phyloP scores from a whole-genome alignment of 2,113 vertebrate species.

The Spermophilus dauricus region DNA sequence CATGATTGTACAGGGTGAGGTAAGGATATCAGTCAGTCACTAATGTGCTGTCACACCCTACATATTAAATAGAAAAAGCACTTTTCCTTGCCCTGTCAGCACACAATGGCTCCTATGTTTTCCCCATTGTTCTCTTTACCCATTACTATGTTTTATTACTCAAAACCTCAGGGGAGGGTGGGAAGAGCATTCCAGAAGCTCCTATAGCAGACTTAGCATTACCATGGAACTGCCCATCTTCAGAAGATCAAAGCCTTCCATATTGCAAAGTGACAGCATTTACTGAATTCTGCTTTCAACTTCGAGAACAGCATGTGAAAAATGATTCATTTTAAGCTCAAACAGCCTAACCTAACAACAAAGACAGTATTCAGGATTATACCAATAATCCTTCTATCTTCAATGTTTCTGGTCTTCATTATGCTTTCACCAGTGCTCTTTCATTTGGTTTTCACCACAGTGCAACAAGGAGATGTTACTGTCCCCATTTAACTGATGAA shows the following conservation, averaged over 20 bases:
- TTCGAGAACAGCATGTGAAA: neutral
- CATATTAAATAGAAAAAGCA: neutral
- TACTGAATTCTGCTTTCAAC: neutral
- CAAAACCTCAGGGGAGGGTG: neutral
- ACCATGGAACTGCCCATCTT: neutral
- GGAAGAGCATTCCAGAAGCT: neutral
- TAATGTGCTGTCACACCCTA: neutral
- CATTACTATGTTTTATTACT: neutral
- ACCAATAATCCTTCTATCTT: neutral
- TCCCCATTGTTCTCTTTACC: neutral
- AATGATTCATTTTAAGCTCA: neutral
- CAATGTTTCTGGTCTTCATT: constrained; percentile 28
- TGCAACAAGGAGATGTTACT: neutral
- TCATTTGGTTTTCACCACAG: neutral
- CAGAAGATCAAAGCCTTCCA: neutral
- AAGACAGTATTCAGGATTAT: constrained; percentile 37
- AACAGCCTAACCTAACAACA: neutral
- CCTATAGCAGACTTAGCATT: neutral
- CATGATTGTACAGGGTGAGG: neutral
- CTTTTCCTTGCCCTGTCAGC: neutral
- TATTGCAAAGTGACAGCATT: neutral
- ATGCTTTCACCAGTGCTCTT: neutral
- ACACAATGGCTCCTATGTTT: neutral
- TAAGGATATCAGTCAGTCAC: neutral
- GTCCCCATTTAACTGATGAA: neutral